Evolutionary conservation across 1,140 invertebrate genomes (phyloP), one percentile per base, ranked within the genome.

Genomic region (Cyphomyrmex costatus): DNA sequence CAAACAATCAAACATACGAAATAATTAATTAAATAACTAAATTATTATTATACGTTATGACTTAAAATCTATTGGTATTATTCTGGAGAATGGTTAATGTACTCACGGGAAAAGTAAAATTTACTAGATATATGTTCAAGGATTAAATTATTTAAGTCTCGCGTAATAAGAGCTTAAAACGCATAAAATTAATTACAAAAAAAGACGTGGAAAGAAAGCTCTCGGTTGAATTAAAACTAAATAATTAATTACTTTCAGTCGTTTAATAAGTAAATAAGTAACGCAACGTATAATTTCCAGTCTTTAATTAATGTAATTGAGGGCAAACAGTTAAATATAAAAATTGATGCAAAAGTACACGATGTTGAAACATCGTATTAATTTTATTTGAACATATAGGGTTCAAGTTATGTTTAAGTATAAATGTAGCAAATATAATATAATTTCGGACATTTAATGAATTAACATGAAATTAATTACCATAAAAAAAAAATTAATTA

Each of bases 131-230:
- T 49, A 14, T 80, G 6, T 16, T 80, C 63, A 21, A 14, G 49
- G 33, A 70, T 70, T 36, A 80, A 70, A 21, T 80, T 80, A 68
- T 53, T 68, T 42, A 80, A 80, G 27, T 49, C 14, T 7, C 19
- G n/a, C n/a, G 33, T 66, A 66, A 65, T n/a, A 49, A 80, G 63
- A 80, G 63, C 49, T 80, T 78, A 51, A 49, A 33, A 6, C 24
- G 36, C 42, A 58, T 49, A 24, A 78, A 65, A 80, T 80, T 80
- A 70, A 70, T 70, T 70, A 70, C 24, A n/a, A 24, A 46, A 80
- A 80, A n/a, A n/a, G n/a, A 66, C 3, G 10, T 16, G 27, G 60
- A 7, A 65, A 14, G 8, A 1, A 42, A 33, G 63, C 61, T 66
- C 27, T 49, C 19, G 3, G 19, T 65, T 3, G 46, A 80, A 80